Evolutionary conservation across 2,113 vertebrate genomes (phyloP).

Genomic region (Callithrix jacchus): DNA sequence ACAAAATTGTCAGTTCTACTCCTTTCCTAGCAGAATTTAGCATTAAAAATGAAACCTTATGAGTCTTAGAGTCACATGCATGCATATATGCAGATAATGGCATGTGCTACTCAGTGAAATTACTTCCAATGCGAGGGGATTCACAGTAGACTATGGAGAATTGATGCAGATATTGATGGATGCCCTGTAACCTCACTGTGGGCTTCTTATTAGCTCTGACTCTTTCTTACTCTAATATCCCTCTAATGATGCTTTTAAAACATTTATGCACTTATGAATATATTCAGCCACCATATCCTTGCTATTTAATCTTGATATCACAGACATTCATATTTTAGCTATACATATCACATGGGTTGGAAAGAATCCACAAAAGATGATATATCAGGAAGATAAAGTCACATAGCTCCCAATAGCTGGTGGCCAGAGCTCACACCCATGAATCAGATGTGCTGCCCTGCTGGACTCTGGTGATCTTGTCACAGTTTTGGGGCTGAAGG

Average conservation of each 20-base stretch:
- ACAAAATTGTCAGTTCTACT: background rate
- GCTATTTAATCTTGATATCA: constrained; percentile 13
- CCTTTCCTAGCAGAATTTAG: background rate
- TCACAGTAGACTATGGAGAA: background rate
- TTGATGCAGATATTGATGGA: background rate
- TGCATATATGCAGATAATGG: background rate
- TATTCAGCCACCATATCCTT: background rate
- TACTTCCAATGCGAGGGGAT: background rate
- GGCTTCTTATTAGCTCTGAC: background rate
- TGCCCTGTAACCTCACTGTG: background rate
- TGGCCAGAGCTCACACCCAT: background rate
- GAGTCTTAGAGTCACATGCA: background rate
- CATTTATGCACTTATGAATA: background rate
- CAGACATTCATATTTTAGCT: background rate
- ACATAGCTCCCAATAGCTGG: constrained; percentile 6
- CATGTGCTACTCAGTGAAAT: background rate
- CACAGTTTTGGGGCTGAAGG: constrained; percentile 57
- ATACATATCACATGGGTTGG: background rate
- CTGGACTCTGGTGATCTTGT: background rate
- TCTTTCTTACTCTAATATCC: background rate
- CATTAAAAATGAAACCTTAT: background rate
- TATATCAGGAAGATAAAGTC: background rate
- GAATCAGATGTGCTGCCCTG: background rate
- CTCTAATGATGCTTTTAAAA: background rate
- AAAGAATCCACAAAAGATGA: background rate